Evolutionary conservation across 2,888 invertebrate genomes (phyloP), one percentile per base, ranked within the genome.

Genomic region (Drosophila prostipennis): DNA sequence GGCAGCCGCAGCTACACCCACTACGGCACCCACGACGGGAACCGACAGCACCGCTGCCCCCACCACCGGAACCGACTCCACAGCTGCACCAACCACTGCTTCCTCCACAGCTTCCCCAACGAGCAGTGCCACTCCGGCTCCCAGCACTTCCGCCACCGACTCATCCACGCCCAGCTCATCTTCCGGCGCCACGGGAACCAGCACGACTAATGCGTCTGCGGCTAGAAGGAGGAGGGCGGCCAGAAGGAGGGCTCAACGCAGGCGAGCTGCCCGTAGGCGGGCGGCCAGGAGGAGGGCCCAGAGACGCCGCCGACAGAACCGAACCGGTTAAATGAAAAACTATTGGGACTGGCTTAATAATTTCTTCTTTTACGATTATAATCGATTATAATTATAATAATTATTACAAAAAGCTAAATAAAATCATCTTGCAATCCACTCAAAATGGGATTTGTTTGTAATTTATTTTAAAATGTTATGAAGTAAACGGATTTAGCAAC

Each of bases 171-270:
- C n/a, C 14, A 19, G 32, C 2, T 14, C 3, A 6, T 37, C 29
- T 6, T 45, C 13, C 4, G 1, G 57, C 11, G 1, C 29, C n/a
- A 10, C 60, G 37, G 34, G 13, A n/a, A 45, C 6, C 40, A 19
- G 26, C 26, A 2, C 26, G 26, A 26, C 11, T 3, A 32, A 6
- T 10, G 10, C 0, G 10, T 0, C 13, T 2, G 14, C 42, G 2
- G 43, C 56, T 36, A 59, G 34, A 5, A 60, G 60, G 56, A 42
- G 42, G 29, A 60, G 60, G 34, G 55, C 55, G 2, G 45, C 55
- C 36, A 34, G 34, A 23, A 55, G 55, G 40, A 11, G 54, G 8
- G 43, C 46, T 45, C 26, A 26, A 45, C 42, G 32, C 10, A 40
- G 32, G 16, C 10, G 53, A 10, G 10, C n/a, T 6, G 23, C 23